These are phyloP conservation scores for Ochropacha duplaris DNA, from an alignment of 2,888 invertebrate genomes.

Conservation along the genomic window DNA sequence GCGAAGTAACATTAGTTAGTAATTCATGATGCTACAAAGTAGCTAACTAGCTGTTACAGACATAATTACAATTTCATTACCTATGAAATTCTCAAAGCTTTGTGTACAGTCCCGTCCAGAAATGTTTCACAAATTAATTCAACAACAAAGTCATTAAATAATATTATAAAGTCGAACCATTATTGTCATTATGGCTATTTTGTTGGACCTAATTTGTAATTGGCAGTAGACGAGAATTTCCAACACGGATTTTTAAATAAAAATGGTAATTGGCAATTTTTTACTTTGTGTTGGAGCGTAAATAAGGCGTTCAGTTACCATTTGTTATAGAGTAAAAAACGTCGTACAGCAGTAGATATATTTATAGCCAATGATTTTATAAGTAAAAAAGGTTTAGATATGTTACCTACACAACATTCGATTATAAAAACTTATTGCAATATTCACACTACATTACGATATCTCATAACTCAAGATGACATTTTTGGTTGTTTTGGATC, in stretches of 20 bases:
- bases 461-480: no score
- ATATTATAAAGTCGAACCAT: conserved; percentile 3
- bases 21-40: background rate
- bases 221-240: conserved; percentile 4
- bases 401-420: no score
- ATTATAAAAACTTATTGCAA: no score
- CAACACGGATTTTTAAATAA: background rate
- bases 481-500: no score
- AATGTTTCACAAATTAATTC: conserved; percentile 10
- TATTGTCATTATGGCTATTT: conserved; percentile 6
- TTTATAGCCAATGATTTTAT: no score
- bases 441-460: no score
- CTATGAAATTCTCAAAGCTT: background rate
- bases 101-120: background rate
- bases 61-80: background rate
- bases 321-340: no score
- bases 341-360: no score
- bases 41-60: background rate
- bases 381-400: no score
- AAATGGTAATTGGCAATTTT: background rate
- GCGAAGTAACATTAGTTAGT: background rate
- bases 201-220: conserved; percentile 10
- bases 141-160: conserved; percentile 9
- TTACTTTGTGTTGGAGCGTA: background rate
- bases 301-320: no score